A percentile compares a stretch with the other conserved stretches of the same genome.
phyloP scores from a whole-genome alignment of 2,113 vertebrate species.

The Anoplopoma fimbria region DNA sequence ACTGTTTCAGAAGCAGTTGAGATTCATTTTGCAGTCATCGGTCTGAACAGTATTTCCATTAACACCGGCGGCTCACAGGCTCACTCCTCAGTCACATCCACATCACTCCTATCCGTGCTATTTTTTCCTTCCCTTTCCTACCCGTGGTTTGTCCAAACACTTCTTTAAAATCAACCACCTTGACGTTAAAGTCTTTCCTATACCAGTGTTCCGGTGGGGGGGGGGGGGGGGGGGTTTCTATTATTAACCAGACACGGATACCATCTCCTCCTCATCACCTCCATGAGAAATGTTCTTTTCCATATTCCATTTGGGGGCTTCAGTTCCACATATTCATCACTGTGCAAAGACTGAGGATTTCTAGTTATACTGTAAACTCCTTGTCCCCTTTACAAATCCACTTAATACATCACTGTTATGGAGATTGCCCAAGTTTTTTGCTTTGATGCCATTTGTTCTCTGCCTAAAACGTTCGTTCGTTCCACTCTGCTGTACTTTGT shows the following conservation, averaged over 20 bases:
- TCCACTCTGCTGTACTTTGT: background rate
- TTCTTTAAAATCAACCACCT: constrained; percentile 19
- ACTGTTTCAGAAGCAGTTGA: background rate
- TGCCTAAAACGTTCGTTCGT: background rate
- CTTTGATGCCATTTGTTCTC: background rate
- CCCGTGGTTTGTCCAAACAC: background rate
- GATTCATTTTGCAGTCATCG: background rate
- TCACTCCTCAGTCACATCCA: background rate
- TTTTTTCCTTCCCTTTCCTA: background rate
- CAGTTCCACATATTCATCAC: constrained; percentile 28
- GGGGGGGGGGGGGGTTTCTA: constrained; percentile 40
- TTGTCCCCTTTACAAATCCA: background rate
- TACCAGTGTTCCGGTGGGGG: constrained; percentile 38
- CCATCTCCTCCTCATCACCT: constrained; percentile 27
- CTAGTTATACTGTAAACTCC: background rate
- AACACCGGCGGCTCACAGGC: background rate
- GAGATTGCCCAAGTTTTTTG: background rate
- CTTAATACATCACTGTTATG: background rate
- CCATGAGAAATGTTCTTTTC: constrained; percentile 46
- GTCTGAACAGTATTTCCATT: background rate
- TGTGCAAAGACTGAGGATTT: constrained; percentile 10
- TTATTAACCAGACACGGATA: constrained; percentile 49
- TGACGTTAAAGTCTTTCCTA: constrained; percentile 30
- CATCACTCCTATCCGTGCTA: background rate
- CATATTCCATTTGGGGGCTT: constrained; percentile 41